phyloP scores from a whole-genome alignment of 64 coral and sea anemone species.

The Astreopora myriophthalma region DNA sequence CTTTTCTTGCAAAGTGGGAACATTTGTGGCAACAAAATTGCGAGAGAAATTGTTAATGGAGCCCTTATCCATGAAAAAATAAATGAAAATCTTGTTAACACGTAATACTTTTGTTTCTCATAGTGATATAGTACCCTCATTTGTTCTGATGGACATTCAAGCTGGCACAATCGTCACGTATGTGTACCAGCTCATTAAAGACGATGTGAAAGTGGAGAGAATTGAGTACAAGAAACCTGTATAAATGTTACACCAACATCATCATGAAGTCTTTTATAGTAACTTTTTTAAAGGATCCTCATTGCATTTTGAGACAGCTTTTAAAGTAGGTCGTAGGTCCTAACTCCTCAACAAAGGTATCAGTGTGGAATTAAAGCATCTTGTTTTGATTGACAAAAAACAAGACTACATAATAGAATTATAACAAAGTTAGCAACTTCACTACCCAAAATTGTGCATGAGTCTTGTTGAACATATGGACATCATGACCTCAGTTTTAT shows the following conservation, averaged over 20 bases:
- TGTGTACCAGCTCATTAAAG: constrained; percentile 93
- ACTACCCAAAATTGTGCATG: no score
- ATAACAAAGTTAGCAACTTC: no score
- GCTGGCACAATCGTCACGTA: constrained; percentile 93
- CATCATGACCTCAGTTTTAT: no score
- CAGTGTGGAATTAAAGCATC: no score
- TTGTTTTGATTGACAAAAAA: no score
- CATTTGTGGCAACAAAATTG: no score
- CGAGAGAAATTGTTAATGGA: background rate
- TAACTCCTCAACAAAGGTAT: no score
- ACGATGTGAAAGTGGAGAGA: constrained; percentile 99
- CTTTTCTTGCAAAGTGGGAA: no score
- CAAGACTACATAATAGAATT: no score
- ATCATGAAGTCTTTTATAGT: background rate
- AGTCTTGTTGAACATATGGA: no score
- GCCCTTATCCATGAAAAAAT: background rate
- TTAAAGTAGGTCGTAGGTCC: no score
- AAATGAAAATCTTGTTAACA: background rate
- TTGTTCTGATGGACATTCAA: constrained; percentile 99
- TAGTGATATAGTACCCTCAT: constrained; percentile 86
- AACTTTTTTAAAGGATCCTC: background rate
- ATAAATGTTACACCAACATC: background rate
- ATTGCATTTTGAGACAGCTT: background rate
- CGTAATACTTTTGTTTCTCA: background rate
- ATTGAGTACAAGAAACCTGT: constrained; percentile 98